A percentile compares a stretch with the other conserved stretches of the same genome.
These are phyloP conservation scores for Anoplopoma fimbria DNA, from an alignment of 2,113 vertebrate species.

Conservation along the genomic window DNA sequence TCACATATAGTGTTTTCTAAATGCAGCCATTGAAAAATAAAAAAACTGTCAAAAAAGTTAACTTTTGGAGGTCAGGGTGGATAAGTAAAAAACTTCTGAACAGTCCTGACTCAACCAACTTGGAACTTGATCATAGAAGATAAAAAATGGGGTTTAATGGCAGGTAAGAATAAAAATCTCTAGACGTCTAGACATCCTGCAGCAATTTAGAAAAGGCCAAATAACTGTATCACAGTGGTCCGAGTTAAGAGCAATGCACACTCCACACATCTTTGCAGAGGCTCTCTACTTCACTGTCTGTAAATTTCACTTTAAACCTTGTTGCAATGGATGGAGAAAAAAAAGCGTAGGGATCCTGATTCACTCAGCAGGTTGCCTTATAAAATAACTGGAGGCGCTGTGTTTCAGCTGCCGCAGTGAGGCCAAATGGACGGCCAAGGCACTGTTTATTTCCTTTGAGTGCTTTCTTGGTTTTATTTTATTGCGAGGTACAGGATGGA, in stretches of 20 bases:
- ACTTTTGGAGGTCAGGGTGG: not conserved
- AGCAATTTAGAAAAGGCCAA: constrained; percentile 31
- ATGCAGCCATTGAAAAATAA: not conserved
- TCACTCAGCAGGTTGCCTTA: constrained; percentile 41
- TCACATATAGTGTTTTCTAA: not conserved
- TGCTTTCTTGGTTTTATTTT: constrained; percentile 66
- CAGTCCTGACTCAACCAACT: not conserved
- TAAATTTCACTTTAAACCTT: constrained; percentile 37
- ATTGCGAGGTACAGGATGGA: constrained; percentile 40
- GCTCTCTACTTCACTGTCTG: constrained; percentile 11
- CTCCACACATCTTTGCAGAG: constrained; percentile 14
- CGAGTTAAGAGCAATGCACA: constrained; percentile 7
- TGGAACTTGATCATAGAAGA: not conserved
- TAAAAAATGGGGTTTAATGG: not conserved
- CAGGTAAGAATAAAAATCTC: constrained; percentile 5
- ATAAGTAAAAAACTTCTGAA: not conserved
- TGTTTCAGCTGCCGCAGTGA: constrained; percentile 26
- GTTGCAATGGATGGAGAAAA: constrained; percentile 36
- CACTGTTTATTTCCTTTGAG: constrained; percentile 66
- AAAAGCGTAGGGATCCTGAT: constrained; percentile 27
- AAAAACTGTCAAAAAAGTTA: not conserved
- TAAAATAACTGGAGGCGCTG: constrained; percentile 16
- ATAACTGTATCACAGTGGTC: constrained; percentile 8
- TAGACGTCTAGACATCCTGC: constrained; percentile 15
- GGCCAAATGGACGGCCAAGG: constrained; percentile 55